Percentiles rank a stretch among this genome's conserved stretches.
Conservation (phyloP, 2,888 invertebrate species). For the Sinodicranocentrus sp. region DNA sequence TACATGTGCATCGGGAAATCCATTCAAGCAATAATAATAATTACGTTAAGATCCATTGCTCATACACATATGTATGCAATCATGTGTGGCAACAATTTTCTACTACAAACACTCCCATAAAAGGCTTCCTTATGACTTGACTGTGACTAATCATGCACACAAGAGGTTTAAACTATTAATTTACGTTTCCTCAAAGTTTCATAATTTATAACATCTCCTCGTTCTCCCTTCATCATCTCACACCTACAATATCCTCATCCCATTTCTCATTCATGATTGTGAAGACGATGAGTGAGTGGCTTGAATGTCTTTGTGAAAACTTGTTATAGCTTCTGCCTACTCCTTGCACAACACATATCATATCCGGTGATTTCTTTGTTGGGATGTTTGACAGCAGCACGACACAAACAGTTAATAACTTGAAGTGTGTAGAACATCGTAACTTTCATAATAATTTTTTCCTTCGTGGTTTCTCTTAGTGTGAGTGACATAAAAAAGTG, state of each 20-base stretch:
- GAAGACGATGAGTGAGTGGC: constrained; percentile 24
- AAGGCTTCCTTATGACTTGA: constrained; percentile 40
- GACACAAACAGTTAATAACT: not conserved
- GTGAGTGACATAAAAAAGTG: not conserved
- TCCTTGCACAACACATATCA: not conserved
- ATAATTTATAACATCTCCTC: constrained; percentile 34
- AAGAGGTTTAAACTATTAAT: constrained; percentile 50
- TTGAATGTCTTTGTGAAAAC: constrained; percentile 33
- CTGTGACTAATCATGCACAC: constrained; percentile 51
- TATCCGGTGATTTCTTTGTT: not conserved
- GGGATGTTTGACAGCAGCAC: not conserved
- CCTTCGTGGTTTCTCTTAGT: not conserved
- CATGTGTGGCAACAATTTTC: not conserved
- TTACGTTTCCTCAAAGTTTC: constrained; percentile 50
- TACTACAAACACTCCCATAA: constrained; percentile 35
- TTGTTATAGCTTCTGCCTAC: no score
- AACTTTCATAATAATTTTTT: not conserved
- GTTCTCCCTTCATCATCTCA: not conserved
- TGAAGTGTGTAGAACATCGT: no score
- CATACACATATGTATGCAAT: not conserved
- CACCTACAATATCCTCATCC: constrained; percentile 13
- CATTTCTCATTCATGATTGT: constrained; percentile 36
- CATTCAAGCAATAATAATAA: not conserved
- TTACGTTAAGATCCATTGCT: not conserved
- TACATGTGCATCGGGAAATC: constrained; percentile 21